Percentiles rank a stretch among this genome's conserved stretches.
Evolutionary conservation across 2,888 invertebrate species (phyloP).

Genomic region (Polydrusus pterygomalis): DNA sequence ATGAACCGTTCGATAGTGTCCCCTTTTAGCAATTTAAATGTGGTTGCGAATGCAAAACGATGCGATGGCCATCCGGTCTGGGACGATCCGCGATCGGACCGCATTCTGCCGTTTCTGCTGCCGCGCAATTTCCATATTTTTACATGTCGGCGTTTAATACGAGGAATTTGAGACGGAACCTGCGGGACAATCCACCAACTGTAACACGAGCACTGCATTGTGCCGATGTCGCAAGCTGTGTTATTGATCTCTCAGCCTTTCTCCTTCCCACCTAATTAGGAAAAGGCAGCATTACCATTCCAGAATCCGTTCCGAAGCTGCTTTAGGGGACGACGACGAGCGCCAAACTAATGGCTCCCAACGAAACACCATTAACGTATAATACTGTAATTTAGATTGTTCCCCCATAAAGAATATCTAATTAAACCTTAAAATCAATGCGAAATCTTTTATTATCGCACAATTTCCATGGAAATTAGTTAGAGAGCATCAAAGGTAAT

Average conservation of each 20-base stretch:
- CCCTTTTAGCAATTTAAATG: slow-evolving; percentile 74
- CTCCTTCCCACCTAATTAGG: slow-evolving; percentile 49
- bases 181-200: slow-evolving; percentile 54
- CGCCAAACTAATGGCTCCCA: slow-evolving; percentile 39
- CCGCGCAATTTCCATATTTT: slow-evolving; percentile 67
- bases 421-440: slow-evolving; percentile 36
- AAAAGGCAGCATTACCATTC: slow-evolving; percentile 47
- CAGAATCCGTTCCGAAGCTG: slow-evolving; percentile 43
- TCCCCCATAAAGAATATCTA: slow-evolving; percentile 34
- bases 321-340: slow-evolving; percentile 31
- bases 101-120: slow-evolving; percentile 62
- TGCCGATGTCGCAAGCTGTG: slow-evolving; percentile 60
- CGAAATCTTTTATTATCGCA: slow-evolving; percentile 6
- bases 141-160: slow-evolving; percentile 64
- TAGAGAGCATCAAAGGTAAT: background rate
- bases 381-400: slow-evolving; percentile 44
- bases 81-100: slow-evolving; percentile 60
- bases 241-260: slow-evolving; percentile 49
- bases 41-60: slow-evolving; percentile 71
- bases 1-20: slow-evolving; percentile 70
- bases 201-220: slow-evolving; percentile 64
- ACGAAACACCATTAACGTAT: slow-evolving; percentile 47
- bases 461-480: background rate
- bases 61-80: slow-evolving; percentile 64
- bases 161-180: slow-evolving; percentile 60